Evolutionary conservation across 2,888 invertebrate genomes (phyloP).

Genomic region (Andrena flavipes): DNA sequence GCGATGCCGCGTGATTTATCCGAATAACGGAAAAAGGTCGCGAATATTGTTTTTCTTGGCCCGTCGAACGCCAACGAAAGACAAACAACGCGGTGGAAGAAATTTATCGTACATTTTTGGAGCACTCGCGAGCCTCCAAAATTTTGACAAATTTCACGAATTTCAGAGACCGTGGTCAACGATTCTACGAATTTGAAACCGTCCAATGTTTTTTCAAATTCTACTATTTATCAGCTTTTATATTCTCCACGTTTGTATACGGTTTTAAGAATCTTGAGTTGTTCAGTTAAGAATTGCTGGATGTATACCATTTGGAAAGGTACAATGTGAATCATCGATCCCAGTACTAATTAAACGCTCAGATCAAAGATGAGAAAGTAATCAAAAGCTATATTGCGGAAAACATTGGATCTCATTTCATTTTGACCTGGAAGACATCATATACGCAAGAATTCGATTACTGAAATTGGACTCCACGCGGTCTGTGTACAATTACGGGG

Average conservation of each 20-base stretch:
- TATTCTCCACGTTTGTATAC: too few species aligned
- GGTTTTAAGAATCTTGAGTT: too few species aligned
- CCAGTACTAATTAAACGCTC: neutral
- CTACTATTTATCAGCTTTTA: too few species aligned
- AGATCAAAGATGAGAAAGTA: neutral
- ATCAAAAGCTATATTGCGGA: neutral
- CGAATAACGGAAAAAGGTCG: neutral
- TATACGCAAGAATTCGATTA: constrained; percentile 33
- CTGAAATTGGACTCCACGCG: neutral
- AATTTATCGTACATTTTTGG: too few species aligned
- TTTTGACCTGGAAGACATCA: neutral
- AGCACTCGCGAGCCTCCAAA: neutral
- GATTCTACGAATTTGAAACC: too few species aligned
- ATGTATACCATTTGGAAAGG: neutral
- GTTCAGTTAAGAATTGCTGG: too few species aligned
- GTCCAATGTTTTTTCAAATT: neutral
- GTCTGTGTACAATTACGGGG: neutral
- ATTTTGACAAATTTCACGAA: neutral
- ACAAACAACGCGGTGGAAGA: neutral
- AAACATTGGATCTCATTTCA: neutral
- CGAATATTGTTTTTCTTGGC: constrained; percentile 32
- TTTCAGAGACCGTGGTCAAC: neutral
- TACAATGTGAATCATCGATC: neutral
- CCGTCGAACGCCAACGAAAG: neutral
- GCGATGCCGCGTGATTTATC: constrained; percentile 26